Base-by-base conservation (phyloP, 2,113 vertebrate species). In the Nesoenas mayeri region DNA sequence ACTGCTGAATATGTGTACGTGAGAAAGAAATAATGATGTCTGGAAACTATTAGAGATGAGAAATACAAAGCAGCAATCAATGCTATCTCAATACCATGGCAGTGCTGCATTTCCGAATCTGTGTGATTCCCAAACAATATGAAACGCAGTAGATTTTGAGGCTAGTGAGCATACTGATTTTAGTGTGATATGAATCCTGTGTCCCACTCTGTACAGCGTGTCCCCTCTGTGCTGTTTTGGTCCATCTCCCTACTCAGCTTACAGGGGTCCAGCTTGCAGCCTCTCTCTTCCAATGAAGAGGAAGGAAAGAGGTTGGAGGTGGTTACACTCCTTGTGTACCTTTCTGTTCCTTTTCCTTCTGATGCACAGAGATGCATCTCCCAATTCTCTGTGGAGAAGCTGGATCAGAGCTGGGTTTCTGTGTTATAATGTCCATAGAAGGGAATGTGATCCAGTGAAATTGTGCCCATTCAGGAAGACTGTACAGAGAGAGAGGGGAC, bases 371-470 rank as follows among this genome's bases (percentile, higher is more conserved):
- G 26, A 18, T 58, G 2, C 12, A 44, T 42, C 40, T 85, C 62
- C 28, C 25, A 29, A 7, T 60, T 11, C 18, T 6, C 62, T 64
- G 53, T 26, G 11, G 51, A 73, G 32, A 50, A 34, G 48, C 6
- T 50, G 17, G 12, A n/a, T 80, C 54, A 58, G 65, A 74, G 24
- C 18, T 93, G n/a, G 24, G 17, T 28, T 84, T 73, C 0, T 17
- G 12, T 50, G 11, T 36, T 56, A 4, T 1, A 28, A 16, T 34
- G 10, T 22, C 78, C 19, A 2, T 53, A 44, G 36, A 0, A 5
- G 21, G 2, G 5, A 58, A 22, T 79, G 48, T 28, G 15, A 32
- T 91, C n/a, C 54, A 53, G 40, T 47, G n/a, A 73, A 53, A 9
- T 9, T 65, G 9, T 48, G 11, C 65, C 9, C 22, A 1, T 73